These are phyloP conservation scores for Pecten maximus DNA, from an alignment of 2,888 invertebrate genomes.

Conservation along the genomic window DNA sequence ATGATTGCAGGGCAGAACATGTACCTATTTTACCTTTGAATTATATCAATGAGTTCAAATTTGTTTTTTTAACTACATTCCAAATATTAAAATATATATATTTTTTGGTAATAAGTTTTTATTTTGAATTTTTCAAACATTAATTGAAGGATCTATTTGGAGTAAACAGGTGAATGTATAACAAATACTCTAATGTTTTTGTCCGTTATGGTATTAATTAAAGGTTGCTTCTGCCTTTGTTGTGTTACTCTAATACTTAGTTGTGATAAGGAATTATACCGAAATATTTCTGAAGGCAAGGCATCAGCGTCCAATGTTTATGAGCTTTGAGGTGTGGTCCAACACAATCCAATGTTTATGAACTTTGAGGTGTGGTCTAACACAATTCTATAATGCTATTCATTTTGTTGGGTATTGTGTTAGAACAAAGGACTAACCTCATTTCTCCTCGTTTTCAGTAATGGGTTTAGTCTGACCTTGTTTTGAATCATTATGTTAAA, in stretches of 20 bases:
- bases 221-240: neutral
- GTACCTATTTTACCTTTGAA: neutral
- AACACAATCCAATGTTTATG: no score
- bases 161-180: neutral
- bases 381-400: no score
- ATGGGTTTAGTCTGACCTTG: neutral
- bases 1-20: neutral
- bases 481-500: neutral
- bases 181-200: neutral
- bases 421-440: no score
- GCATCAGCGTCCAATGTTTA: neutral
- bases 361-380: no score
- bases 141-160: neutral
- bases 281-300: neutral
- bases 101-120: neutral
- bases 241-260: neutral
- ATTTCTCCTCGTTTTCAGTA: neutral
- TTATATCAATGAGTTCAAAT: constrained; percentile 5
- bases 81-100: constrained; percentile 15
- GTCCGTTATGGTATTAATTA: neutral
- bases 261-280: neutral
- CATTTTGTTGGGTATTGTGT: no score
- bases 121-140: constrained; percentile 18
- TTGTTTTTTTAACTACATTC: neutral
- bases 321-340: no score